phyloP scores from a whole-genome alignment of 1,140 invertebrate genomes.

The Neodiprion pinetum region DNA sequence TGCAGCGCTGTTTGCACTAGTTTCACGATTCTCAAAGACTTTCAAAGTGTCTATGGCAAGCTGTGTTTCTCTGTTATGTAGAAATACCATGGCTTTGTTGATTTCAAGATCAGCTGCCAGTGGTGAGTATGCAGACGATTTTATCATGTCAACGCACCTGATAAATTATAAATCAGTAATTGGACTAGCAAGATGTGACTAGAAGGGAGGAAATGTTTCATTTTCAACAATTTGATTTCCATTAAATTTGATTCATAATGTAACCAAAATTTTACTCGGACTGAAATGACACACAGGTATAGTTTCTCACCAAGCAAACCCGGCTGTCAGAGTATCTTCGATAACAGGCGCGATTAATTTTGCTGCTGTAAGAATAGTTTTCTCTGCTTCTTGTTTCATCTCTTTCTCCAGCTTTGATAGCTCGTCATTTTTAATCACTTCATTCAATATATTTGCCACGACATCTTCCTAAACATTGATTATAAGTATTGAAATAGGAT shows the following conservation, averaged over 20 bases:
- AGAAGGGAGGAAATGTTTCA: neutral
- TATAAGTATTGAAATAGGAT: neutral
- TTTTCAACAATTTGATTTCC: too few relatives aligned
- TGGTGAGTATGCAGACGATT: slow-evolving; percentile 76
- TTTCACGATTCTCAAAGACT: slow-evolving; percentile 87
- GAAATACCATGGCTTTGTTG: slow-evolving; percentile 90
- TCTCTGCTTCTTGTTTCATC: slow-evolving; percentile 80
- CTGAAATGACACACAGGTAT: too few relatives aligned
- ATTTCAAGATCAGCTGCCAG: slow-evolving; percentile 91
- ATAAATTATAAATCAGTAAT: slow-evolving; percentile 23
- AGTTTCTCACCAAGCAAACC: slow-evolving; percentile 58
- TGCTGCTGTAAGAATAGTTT: slow-evolving; percentile 87
- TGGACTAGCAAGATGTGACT: neutral
- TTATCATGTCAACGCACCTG: slow-evolving; percentile 82
- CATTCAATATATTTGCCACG: slow-evolving; percentile 74
- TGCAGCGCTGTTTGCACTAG: slow-evolving; percentile 84
- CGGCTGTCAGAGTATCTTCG: slow-evolving; percentile 78
- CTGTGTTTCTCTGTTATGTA: slow-evolving; percentile 84
- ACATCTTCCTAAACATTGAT: slow-evolving; percentile 70
- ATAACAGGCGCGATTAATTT: slow-evolving; percentile 91
- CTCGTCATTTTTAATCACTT: slow-evolving; percentile 82
- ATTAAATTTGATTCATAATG: too few relatives aligned
- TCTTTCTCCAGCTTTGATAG: slow-evolving; percentile 79
- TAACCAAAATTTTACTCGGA: too few relatives aligned
- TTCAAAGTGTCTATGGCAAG: slow-evolving; percentile 88